Conservation (phyloP, 2,113 vertebrate genomes). For the Sorex fumeus region DNA sequence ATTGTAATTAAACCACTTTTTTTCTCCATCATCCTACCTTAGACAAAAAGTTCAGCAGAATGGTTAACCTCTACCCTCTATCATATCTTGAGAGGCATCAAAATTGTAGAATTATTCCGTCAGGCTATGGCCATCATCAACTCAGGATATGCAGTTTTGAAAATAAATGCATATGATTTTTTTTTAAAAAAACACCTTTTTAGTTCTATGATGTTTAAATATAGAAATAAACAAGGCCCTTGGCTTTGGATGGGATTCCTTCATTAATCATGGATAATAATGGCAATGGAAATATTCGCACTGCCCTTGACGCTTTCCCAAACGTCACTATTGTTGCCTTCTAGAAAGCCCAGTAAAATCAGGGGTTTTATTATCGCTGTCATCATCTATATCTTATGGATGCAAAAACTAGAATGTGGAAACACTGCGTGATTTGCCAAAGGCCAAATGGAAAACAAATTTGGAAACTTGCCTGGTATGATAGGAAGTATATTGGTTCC, state of each 20-base stretch:
- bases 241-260: not conserved
- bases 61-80: not conserved
- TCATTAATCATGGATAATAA: not conserved
- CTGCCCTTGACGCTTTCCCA: not conserved
- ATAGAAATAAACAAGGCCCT: not conserved
- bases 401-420: not conserved
- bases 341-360: not conserved
- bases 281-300: not conserved
- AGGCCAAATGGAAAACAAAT: not conserved
- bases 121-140: not conserved
- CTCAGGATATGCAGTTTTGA: not conserved
- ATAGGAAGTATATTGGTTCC: not conserved
- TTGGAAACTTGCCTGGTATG: not conserved
- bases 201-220: not conserved
- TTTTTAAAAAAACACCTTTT: conserved; percentile 35
- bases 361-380: not conserved
- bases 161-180: not conserved
- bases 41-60: not conserved
- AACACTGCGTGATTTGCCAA: not conserved
- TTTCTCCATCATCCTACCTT: conserved; percentile 32
- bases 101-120: not conserved
- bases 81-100: not conserved
- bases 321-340: not conserved
- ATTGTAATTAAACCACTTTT: conserved; percentile 59
- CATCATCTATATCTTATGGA: not conserved